Evolutionary conservation across 1,140 invertebrate species (phyloP), one percentile per base, ranked within the genome.

Genomic region (Oscheius sp.): DNA sequence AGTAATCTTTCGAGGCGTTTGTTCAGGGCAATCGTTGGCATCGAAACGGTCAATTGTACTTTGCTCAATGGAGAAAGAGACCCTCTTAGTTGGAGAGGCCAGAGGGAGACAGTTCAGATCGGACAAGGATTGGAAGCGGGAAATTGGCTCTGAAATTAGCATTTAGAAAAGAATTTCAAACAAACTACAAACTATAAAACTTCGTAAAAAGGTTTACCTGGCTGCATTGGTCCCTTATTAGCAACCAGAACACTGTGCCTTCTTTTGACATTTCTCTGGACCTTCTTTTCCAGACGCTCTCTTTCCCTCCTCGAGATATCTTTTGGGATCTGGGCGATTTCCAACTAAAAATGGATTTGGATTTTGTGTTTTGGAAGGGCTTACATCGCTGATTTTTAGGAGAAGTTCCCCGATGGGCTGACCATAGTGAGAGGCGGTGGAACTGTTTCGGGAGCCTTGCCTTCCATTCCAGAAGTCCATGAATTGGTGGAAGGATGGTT

Each of bases 231-330:
- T 15, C 7, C 15, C 23, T 55, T 55, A 23, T 55, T 55, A 23
- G 49, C 49, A 7, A 55, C 49, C 49, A 55, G 23, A 26, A 55
- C 28, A 23, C 15, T 20, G 49, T 55, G 49, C 23, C 49, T 55
- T 26, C 49, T 55, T 26, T 26, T 55, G 15, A 55, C 49, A 55
- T 55, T 55, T 55, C 49, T 55, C 49, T 55, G 49, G 7, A 55
- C 49, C 28, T 55, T 55, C 23, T 55, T 55, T 26, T 55, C 49
- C 49, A 55, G 28, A 7, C 28, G 15, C 49, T 13, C 4, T 23
- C 49, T 7, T 23, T 55, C 49, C 49, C 49, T 55, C 49, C 49
- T 7, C 7, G 49, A 55, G 23, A 55, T 55, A 55, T 55, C 49
- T 26, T 55, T 55, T 15, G 49, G 49, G 28, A 55, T 55, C 28